Base-by-base conservation (phyloP, 1,140 invertebrate genomes). In the Druon quercuslanigerum region DNA sequence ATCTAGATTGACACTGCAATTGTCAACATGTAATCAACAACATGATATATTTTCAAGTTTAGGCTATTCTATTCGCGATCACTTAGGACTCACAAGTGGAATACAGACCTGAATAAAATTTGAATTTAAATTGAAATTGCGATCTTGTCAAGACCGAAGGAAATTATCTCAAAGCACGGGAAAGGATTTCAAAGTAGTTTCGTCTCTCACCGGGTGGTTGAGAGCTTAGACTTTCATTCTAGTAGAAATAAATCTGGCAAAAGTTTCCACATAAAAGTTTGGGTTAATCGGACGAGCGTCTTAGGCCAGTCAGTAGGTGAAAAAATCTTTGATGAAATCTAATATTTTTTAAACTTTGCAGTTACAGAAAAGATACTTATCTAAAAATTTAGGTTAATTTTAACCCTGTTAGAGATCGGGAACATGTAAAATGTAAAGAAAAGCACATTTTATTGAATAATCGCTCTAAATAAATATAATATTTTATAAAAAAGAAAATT, bases 101-200 rank as follows among this genome's bases (percentile, higher is more conserved):
- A n/a, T n/a, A 54, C 16, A 54, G 17, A 54, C 8, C 52, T 17
- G 54, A 56, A 56, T 56, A 56, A 56, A 56, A 56, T 66, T 66
- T 25, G 25, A 66, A 66, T 66, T 14, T 56, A 19, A n/a, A 56
- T 56, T 56, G 17, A 20, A 56, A 56, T 56, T 20, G 25, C 25
- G 20, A 56, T 56, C 17, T 56, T 56, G 54, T 56, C 54, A 19
- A 56, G 54, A 56, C 16, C 16, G 54, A 56, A 54, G 54, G 54
- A 19, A 56, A 56, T 56, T n/a, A 56, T 56, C 20, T 56, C 20
- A 19, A 56, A 17, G 40, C 57, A 16, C 4, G 20, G 9, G 5
- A 14, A 60, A 60, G 57, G 57, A 66, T 66, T 66, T 66, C 14
- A 6, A 66, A 66, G 57, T 40, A 66, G 57, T 66, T 66, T 66